Conservation (phyloP, 2,888 invertebrate species). For the Hermodice carunculata region DNA sequence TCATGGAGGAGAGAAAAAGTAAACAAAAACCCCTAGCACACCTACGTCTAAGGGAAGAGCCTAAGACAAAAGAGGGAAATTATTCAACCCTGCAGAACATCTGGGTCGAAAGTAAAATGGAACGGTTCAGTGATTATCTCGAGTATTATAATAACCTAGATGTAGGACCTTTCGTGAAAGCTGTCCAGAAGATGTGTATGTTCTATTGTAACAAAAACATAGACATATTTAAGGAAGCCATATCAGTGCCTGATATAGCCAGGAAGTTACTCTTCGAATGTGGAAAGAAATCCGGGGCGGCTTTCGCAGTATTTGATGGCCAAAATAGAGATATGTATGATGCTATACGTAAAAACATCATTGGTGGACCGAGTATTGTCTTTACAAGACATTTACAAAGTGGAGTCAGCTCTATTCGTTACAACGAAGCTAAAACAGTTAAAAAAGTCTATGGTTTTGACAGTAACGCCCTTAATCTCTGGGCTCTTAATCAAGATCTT, state of each 20-base stretch:
- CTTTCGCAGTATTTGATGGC: neutral
- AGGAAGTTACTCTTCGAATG: neutral
- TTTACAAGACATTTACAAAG: neutral
- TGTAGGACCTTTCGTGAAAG: conserved; percentile 4
- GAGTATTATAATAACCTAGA: conserved; percentile 6
- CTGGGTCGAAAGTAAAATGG: conserved; percentile 1
- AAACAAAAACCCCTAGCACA: no score
- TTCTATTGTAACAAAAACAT: neutral
- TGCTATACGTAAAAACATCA: no score
- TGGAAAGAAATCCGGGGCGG: no score
- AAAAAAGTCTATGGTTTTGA: neutral
- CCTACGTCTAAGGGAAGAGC: neutral
- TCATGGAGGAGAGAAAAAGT: no score
- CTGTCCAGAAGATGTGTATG: neutral
- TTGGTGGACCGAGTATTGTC: conserved; percentile 9
- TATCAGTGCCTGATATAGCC: neutral
- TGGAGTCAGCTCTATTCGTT: neutral
- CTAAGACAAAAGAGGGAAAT: neutral
- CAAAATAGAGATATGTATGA: conserved; percentile 5
- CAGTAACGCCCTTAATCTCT: neutral
- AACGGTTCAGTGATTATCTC: neutral
- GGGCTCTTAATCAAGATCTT: neutral
- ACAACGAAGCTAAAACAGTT: neutral
- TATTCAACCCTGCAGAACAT: neutral
- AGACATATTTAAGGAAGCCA: conserved; percentile 13